phyloP scores from a whole-genome alignment of 2,113 vertebrate species.

The Xiphophorus maculatus region DNA sequence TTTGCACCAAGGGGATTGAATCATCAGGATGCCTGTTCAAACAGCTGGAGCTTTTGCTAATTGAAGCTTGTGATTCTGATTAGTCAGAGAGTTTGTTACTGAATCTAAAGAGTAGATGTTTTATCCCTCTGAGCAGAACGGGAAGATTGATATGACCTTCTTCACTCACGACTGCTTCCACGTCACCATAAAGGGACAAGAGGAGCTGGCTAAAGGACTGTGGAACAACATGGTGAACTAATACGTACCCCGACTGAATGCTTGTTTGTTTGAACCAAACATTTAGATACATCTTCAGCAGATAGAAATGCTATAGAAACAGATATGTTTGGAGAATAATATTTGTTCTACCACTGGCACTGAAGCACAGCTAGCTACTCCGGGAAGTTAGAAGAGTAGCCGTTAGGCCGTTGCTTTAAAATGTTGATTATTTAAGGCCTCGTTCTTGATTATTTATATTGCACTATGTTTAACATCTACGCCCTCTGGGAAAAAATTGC shows the following conservation, averaged over 20 bases:
- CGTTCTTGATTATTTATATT: background rate
- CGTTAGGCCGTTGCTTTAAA: no score
- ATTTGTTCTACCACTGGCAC: no score
- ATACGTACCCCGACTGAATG: background rate
- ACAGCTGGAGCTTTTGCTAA: background rate
- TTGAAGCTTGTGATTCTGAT: background rate
- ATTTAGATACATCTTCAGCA: background rate
- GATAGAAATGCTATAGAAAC: background rate
- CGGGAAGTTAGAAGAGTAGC: no score
- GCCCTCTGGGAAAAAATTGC: no score
- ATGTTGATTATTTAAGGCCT: background rate
- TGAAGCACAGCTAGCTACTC: background rate
- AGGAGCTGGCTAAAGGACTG: conserved; percentile 83
- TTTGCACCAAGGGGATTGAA: conserved; percentile 7
- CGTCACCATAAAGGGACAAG: conserved; percentile 84
- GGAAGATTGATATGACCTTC: conserved; percentile 82
- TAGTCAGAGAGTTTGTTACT: background rate
- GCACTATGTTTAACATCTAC: no score
- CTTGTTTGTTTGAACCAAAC: background rate
- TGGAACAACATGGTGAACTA: conserved; percentile 86
- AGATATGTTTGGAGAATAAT: background rate
- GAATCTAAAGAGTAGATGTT: background rate
- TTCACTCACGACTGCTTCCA: conserved; percentile 86
- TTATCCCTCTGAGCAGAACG: conserved; percentile 65
- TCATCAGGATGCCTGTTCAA: conserved; percentile 16